These are phyloP conservation scores for Oxyscelio sp. DNA, from an alignment of 2,888 invertebrate species.

Conservation along the genomic window DNA sequence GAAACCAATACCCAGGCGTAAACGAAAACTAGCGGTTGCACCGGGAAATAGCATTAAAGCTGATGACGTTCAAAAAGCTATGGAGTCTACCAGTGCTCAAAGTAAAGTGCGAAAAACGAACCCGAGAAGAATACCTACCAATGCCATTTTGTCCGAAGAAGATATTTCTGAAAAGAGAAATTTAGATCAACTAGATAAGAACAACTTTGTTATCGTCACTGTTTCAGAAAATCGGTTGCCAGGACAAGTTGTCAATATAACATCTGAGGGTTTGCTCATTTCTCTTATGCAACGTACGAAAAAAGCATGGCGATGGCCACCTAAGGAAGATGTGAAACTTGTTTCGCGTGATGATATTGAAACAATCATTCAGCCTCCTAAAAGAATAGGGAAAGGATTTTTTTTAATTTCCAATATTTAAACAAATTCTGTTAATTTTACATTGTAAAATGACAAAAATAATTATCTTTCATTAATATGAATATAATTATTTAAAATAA, in stretches of 20 bases:
- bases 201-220: not conserved
- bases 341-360: not conserved
- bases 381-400: slow-evolving; percentile 9
- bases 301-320: slow-evolving; percentile 26
- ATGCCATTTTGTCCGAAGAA: too few species aligned
- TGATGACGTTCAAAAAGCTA: slow-evolving; percentile 1
- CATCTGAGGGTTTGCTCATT: not conserved
- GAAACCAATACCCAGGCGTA: not conserved
- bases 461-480: too few species aligned
- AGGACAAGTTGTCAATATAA: not conserved
- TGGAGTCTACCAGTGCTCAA: not conserved
- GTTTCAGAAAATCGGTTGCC: too few species aligned
- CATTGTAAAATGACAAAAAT: too few species aligned
- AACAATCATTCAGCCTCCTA: not conserved
- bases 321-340: not conserved
- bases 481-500: too few species aligned
- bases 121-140: too few species aligned
- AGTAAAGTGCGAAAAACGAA: not conserved
- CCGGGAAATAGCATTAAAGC: not conserved
- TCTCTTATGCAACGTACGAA: not conserved
- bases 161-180: too few species aligned
- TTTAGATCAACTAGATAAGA: too few species aligned
- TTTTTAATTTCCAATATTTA: not conserved
- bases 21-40: not conserved
- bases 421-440: not conserved